Evolutionary conservation across 92 coral and sea anemone genomes (phyloP), one percentile per base, ranked within the genome.

Genomic region (Isaurus tuberculatus): DNA sequence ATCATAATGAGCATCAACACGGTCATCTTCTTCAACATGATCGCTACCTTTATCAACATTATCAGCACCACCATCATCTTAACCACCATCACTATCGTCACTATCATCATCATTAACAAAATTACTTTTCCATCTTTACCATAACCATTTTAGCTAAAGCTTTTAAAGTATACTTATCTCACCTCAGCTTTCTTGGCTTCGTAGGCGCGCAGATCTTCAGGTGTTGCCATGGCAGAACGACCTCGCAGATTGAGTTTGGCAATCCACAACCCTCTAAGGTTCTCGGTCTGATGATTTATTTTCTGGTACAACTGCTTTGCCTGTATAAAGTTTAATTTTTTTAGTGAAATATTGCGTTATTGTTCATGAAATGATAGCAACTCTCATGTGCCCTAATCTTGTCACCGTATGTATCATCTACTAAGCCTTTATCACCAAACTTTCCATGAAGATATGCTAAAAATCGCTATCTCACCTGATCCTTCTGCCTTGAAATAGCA

Each of bases 221-320:
- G 96, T 66, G 99, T 94, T 36, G 99, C 99, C 92, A 96, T 96
- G 81, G 99, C 87, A 79, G 98, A 84, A 31, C 98, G 99, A 29
- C 99, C 99, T 51, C 98, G 96, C 19, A 96, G 89, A 78, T 96
- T 96, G 29, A 96, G 91, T 85, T 96, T 96, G 37, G 99, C 99
- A 66, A 96, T 91, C 99, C 99, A 96, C 81, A 96, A 66, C 72
- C 99, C 99, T 57, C 93, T 92, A 29, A 96, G 92, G 4, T 92
- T 87, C 81, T 96, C 99, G 0, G 99, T 94, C 80, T 96, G 99
- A 46, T 92, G 99, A 71, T 90, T 96, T 55, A 96, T 89, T 91
- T 96, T 96, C 90, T 94, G 98, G 72, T 96, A 96, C 57, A 96
- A 81, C 79, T 96, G 97, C 64, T 96, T 96, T 42, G 99, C 97